A percentile compares a stretch with the other conserved stretches of the same genome.
Conservation (phyloP, 2,888 invertebrate genomes). For the Agrochola macilenta region DNA sequence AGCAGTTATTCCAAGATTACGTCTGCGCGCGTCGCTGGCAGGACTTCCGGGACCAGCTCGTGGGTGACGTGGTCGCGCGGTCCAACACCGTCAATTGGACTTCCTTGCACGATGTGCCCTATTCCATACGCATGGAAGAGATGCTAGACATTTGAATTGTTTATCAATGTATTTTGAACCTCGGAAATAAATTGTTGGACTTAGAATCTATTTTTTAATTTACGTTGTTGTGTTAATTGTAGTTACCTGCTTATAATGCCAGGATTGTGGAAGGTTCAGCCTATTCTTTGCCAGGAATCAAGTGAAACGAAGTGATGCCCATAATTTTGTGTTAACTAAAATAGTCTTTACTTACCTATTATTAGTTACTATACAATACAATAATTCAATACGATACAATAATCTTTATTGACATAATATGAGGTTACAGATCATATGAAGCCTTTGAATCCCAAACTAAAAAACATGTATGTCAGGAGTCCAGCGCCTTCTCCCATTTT, state of each 20-base stretch:
- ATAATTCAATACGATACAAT: too few species aligned
- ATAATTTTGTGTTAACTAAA: background rate
- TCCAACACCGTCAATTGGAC: slow-evolving; percentile 89
- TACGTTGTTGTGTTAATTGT: background rate
- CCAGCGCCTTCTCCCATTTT: too few species aligned
- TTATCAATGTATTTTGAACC: background rate
- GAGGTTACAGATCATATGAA: too few species aligned
- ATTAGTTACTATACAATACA: too few species aligned
- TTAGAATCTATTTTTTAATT: background rate
- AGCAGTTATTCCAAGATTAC: slow-evolving; percentile 90
- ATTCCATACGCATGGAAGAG: slow-evolving; percentile 91
- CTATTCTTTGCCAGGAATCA: background rate
- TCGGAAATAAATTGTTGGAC: slow-evolving; percentile 16
- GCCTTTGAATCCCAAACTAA: too few species aligned
- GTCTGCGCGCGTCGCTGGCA: slow-evolving; percentile 90
- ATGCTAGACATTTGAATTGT: slow-evolving; percentile 82
- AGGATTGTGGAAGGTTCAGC: background rate
- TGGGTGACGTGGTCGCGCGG: slow-evolving; percentile 86
- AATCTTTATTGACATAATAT: too few species aligned
- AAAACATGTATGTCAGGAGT: too few species aligned
- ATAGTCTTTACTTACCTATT: background rate
- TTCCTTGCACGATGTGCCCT: slow-evolving; percentile 91
- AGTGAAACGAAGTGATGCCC: background rate
- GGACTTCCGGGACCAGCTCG: slow-evolving; percentile 87
- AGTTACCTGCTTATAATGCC: background rate